phyloP scores from a whole-genome alignment of 2,797 vertebrate genomes.

The Enoplosus armatus region DNA sequence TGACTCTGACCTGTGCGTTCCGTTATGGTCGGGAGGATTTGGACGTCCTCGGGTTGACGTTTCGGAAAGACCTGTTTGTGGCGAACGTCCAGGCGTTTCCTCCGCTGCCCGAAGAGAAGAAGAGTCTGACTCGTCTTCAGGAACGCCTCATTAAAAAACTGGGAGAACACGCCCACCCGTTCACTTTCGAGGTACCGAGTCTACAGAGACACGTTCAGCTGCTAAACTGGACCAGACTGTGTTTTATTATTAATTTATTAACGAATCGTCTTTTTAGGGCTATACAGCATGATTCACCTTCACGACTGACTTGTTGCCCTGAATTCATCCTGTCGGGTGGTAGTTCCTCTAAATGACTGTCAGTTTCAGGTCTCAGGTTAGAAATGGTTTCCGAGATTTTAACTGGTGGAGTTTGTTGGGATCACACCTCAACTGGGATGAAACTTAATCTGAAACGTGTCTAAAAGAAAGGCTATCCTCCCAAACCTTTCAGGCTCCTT shows the following conservation, averaged over 20 bases:
- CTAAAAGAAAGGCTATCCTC: background rate
- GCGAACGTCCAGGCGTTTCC: constrained; percentile 94
- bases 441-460: too few species aligned
- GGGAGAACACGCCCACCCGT: constrained; percentile 94
- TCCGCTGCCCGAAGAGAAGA: constrained; percentile 89
- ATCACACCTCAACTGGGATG: background rate
- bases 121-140: constrained; percentile 91
- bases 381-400: background rate
- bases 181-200: constrained; percentile 84
- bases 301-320: background rate
- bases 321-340: background rate
- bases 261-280: background rate
- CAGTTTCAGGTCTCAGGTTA: background rate
- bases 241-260: background rate
- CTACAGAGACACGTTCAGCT: background rate
- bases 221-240: background rate
- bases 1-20: constrained; percentile 96
- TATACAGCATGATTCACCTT: background rate
- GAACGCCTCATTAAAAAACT: constrained; percentile 96
- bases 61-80: constrained; percentile 95
- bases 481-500: background rate
- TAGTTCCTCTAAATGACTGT: too few species aligned
- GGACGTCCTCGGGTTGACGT: constrained; percentile 95
- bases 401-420: background rate
- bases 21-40: constrained; percentile 96